phyloP scores from a whole-genome alignment of 1,140 invertebrate genomes.

The Anastrepha ludens region DNA sequence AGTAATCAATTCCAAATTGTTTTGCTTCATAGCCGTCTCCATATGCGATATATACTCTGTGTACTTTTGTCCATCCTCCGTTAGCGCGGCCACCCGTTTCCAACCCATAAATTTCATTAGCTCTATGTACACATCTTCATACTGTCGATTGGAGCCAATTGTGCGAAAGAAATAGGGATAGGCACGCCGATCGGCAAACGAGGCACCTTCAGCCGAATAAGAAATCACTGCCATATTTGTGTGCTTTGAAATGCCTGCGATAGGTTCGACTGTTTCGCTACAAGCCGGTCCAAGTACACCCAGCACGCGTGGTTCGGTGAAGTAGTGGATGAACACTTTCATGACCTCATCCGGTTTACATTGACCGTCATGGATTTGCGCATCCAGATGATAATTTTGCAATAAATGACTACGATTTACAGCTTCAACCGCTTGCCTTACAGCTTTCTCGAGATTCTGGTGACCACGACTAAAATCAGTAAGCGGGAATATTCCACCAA shows the following conservation, averaged over 20 bases:
- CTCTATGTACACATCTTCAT: constrained; percentile 73
- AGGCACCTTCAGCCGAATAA: constrained; percentile 87
- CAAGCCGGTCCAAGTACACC: constrained; percentile 90
- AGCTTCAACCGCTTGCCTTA: constrained; percentile 79
- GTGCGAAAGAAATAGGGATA: constrained; percentile 91
- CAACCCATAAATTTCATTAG: constrained; percentile 78
- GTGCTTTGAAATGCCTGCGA: constrained; percentile 86
- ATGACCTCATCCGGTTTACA: constrained; percentile 86
- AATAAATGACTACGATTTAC: constrained; percentile 82
- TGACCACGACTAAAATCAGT: constrained; percentile 77
- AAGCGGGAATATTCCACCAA: constrained; percentile 88
- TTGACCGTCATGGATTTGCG: constrained; percentile 80
- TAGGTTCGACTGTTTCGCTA: constrained; percentile 88
- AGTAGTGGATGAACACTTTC: constrained; percentile 86
- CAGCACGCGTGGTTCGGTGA: constrained; percentile 76
- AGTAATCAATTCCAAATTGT: constrained; percentile 81
- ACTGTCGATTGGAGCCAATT: constrained; percentile 87
- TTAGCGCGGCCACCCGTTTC: constrained; percentile 83
- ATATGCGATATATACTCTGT: constrained; percentile 86
- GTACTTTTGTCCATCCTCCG: constrained; percentile 87
- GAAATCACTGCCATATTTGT: constrained; percentile 86
- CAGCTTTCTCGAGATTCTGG: constrained; percentile 79
- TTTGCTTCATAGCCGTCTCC: constrained; percentile 77
- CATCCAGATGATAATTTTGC: constrained; percentile 78
- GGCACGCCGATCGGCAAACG: constrained; percentile 80